Evolutionary conservation across 1,140 invertebrate species (phyloP).

Genomic region (Odontomachus brunneus): DNA sequence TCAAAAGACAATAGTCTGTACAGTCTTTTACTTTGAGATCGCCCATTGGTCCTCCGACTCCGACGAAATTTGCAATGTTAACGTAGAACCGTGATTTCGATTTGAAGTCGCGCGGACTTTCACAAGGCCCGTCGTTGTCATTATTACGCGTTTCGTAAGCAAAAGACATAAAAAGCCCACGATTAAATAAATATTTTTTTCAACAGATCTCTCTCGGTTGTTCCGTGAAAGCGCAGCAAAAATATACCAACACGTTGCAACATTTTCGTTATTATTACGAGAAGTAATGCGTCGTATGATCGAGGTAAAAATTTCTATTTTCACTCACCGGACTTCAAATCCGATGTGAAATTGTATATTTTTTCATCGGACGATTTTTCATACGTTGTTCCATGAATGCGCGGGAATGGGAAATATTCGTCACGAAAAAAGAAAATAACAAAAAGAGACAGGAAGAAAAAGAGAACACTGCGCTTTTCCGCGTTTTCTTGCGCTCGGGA

Average conservation of each 20-base stretch:
- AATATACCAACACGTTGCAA: background rate
- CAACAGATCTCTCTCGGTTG: too few species aligned
- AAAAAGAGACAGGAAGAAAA: background rate
- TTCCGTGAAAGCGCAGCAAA: background rate
- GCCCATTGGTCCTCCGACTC: too few species aligned
- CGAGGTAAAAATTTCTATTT: background rate
- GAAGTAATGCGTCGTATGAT: background rate
- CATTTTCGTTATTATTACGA: background rate
- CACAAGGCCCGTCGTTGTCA: too few species aligned
- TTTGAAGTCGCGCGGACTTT: too few species aligned
- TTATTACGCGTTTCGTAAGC: too few species aligned
- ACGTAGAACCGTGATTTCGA: too few species aligned
- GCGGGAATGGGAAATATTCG: background rate
- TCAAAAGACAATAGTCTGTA: too few species aligned
- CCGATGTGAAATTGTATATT: constrained; percentile 19
- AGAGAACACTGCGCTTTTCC: background rate
- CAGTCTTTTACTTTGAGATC: too few species aligned
- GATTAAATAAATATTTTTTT: too few species aligned
- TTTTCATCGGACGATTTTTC: background rate
- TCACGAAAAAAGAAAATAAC: background rate
- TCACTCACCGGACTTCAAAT: constrained; percentile 22
- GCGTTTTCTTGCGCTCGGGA: background rate
- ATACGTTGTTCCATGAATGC: background rate
- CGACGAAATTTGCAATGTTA: too few species aligned
- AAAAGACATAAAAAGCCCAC: too few species aligned